Base-by-base conservation (phyloP, 2,113 vertebrate species). In the Oryzias javanicus region DNA sequence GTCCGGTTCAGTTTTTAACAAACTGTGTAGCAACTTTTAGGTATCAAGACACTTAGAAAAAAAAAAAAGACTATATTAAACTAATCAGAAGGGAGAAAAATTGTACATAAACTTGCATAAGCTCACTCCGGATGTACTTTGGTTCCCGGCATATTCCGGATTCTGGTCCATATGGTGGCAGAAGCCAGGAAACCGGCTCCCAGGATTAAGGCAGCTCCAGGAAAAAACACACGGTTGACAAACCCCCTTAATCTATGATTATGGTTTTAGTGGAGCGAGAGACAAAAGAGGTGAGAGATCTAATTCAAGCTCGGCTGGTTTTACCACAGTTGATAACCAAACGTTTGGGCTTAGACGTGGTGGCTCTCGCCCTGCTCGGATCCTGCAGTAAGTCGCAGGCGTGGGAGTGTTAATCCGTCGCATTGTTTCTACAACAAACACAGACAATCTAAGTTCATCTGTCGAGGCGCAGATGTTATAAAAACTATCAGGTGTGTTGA, bases 91-190 rank as follows among this genome's bases (percentile, higher is more conserved):
- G 62, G 57, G 14, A 49, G 72, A 68, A 76, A 48, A 61, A 65
- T 47, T 72, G 80, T 76, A 61, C 59, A 73, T 80, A 77, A 82
- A 6, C 29, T 35, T 53, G 70, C 60, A 5, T 59, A 24, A 68
- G 61, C 50, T 55, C 6, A 50, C 16, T 49, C 17, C 6, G 40
- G 54, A 55, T 68, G 65, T n/a, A 10, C 53, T 42, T 41, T 60
- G 70, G 48, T 72, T 54, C 16, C 40, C 6, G 3, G 3, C 3
- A 35, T 55, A 56, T 52, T 77, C 50, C 40, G 45, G 40, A 48
- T 47, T 55, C 52, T 68, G 55, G 42, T 22, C 77, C 87, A 85
- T 82, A 85, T 89, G 82, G 83, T 70, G 49, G 35, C 54, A 64
- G 51, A 46, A 63, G 54, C 60, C 42, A 67, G 55, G 70, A 79